A percentile compares a stretch with the other conserved stretches of the same genome.
These are phyloP conservation scores for Tenualosa thibaudeaui DNA, from an alignment of 2,797 vertebrate species.

Conservation along the genomic window DNA sequence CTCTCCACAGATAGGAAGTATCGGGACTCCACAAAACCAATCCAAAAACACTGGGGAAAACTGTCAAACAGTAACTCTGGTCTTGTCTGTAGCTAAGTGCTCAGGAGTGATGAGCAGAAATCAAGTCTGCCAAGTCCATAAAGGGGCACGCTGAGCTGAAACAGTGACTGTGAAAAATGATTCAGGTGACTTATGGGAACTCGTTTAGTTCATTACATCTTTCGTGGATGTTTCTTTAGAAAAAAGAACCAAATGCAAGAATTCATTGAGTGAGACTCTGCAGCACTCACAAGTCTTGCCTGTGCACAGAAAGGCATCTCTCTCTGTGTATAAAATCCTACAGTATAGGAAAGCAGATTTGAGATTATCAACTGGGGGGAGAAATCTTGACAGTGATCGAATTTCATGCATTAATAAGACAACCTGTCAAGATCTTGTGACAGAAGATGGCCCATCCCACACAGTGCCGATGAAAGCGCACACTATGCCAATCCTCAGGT, in stretches of 20 bases:
- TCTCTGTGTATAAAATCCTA: neutral
- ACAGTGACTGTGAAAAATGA: neutral
- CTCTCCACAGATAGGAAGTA: neutral
- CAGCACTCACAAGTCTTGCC: neutral
- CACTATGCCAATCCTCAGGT: neutral
- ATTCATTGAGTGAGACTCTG: neutral
- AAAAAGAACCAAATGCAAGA: neutral
- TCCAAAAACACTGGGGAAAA: neutral
- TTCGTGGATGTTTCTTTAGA: neutral
- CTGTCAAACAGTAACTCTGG: neutral
- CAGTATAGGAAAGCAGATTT: conserved; percentile 13
- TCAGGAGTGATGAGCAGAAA: neutral
- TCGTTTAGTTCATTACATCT: neutral
- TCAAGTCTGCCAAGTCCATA: neutral
- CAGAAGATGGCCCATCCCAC: neutral
- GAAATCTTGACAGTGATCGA: conserved; percentile 19
- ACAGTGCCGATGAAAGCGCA: neutral
- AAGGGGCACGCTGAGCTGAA: neutral
- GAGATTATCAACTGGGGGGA: neutral
- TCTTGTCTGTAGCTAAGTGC: neutral
- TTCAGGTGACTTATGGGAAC: neutral
- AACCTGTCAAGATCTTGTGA: neutral
- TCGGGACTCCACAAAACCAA: neutral
- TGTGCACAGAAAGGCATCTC: neutral
- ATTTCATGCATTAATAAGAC: conserved; percentile 26